Conservation (phyloP, 1,140 invertebrate genomes). For the silkworm (Bombyx mori) region DNA sequence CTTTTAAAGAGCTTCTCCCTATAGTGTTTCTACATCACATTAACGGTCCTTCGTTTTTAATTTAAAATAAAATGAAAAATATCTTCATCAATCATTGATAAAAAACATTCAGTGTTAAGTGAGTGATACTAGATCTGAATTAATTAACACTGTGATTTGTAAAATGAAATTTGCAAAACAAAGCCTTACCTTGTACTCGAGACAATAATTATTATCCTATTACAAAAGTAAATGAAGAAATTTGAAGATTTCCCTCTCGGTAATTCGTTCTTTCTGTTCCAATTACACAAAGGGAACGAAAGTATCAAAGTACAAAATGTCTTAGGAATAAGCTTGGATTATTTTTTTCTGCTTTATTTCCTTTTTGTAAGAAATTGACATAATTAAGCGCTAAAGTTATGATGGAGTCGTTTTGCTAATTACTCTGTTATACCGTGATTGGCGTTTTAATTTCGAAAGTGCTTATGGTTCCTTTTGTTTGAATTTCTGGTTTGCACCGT, state of each 20-base stretch:
- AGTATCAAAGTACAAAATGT: conserved; percentile 22
- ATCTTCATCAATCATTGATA: too few relatives aligned
- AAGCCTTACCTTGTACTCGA: conserved; percentile 2
- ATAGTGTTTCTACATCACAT: too few relatives aligned
- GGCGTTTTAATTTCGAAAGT: conserved; percentile 8
- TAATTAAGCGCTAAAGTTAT: conserved; percentile 19
- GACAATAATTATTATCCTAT: conserved; percentile 31
- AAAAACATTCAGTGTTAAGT: too few relatives aligned
- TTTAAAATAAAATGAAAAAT: too few relatives aligned
- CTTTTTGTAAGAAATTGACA: conserved; percentile 13
- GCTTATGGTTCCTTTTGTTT: conserved; percentile 2
- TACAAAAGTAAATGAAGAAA: conserved; percentile 32
- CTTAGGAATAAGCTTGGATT: conserved; percentile 18
- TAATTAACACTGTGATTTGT: too few relatives aligned
- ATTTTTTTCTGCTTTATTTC: conserved; percentile 20
- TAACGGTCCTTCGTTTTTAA: too few relatives aligned
- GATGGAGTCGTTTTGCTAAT: conserved; percentile 19
- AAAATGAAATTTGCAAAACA: too few relatives aligned
- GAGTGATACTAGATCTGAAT: too few relatives aligned
- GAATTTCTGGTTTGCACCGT: too few relatives aligned
- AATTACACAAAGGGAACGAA: conserved; percentile 22
- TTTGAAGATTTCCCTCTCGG: conserved; percentile 21
- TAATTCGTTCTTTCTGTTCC: conserved; percentile 26
- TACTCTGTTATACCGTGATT: conserved; percentile 13
- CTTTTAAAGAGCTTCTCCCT: too few relatives aligned